phyloP scores from a whole-genome alignment of 1,140 invertebrate genomes.

The Drosophila fuyamai region DNA sequence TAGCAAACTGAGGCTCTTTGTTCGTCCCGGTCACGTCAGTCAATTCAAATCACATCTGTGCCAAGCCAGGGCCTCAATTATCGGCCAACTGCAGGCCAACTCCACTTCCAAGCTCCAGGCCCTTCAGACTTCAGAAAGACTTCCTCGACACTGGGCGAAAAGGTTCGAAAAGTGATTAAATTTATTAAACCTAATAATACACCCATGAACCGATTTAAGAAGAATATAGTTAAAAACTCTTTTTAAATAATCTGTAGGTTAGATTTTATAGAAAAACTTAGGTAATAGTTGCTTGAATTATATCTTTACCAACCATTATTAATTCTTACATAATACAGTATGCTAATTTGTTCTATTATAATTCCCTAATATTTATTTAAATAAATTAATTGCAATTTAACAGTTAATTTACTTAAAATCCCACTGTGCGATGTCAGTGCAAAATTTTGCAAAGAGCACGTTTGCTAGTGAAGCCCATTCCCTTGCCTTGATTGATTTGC shows the following conservation, averaged over 20 bases:
- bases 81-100: constrained; percentile 16
- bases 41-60: constrained; percentile 10
- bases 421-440: constrained; percentile 11
- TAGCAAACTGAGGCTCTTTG: constrained; percentile 14
- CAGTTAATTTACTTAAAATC: neutral
- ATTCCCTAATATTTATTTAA: too few relatives aligned
- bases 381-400: neutral
- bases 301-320: too few relatives aligned
- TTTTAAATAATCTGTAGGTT: too few relatives aligned
- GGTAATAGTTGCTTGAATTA: too few relatives aligned
- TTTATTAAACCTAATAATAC: too few relatives aligned
- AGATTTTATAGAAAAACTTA: too few relatives aligned
- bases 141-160: neutral
- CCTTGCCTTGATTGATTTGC: constrained; percentile 56
- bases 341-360: too few relatives aligned
- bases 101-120: neutral
- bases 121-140: neutral
- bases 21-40: constrained; percentile 26
- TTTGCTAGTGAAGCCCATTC: constrained; percentile 23
- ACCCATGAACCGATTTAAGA: too few relatives aligned
- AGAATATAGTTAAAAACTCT: too few relatives aligned
- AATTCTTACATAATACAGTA: too few relatives aligned
- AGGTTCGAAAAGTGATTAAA: too few relatives aligned
- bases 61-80: constrained; percentile 24
- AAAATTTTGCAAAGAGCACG: constrained; percentile 14